phyloP scores from a whole-genome alignment of 2,888 invertebrate species.

The Cyaniris semiargus region DNA sequence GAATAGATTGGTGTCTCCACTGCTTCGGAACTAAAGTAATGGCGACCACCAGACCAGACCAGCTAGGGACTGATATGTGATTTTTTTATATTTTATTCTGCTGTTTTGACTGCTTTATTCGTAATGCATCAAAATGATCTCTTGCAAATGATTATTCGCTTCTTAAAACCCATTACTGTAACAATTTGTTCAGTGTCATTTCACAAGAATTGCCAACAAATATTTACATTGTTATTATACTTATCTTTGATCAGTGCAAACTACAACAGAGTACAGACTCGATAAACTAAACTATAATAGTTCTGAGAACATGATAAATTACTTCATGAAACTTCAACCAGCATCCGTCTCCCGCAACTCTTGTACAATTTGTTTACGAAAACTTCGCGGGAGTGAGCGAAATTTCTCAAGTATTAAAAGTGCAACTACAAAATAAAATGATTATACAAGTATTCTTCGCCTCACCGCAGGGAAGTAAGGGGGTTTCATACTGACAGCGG shows the following conservation, averaged over 20 bases:
- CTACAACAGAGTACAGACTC: not conserved
- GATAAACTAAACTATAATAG: slow-evolving; percentile 13
- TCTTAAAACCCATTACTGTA: no score
- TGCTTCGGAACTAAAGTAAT: not conserved
- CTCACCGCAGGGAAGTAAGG: not conserved
- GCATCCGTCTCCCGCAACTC: slow-evolving; percentile 7
- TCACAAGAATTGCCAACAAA: no score
- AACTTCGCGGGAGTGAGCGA: slow-evolving; percentile 17
- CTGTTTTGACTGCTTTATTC: no score
- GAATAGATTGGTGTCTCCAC: not conserved
- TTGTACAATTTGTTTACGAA: slow-evolving; percentile 24
- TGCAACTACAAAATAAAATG: slow-evolving; percentile 35
- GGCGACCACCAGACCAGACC: not conserved
- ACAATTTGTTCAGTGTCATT: no score
- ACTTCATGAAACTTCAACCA: not conserved
- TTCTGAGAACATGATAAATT: slow-evolving; percentile 15
- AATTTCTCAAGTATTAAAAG: slow-evolving; percentile 24
- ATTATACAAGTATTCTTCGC: slow-evolving; percentile 31
- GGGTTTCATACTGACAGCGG: not conserved
- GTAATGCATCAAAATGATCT: no score
- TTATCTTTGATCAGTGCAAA: not conserved
- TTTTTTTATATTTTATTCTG: not conserved
- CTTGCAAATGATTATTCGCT: no score
- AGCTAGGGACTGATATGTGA: not conserved
- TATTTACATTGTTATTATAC: not conserved